A percentile compares a stretch with the other conserved stretches of the same genome.
Conservation (phyloP, 2,113 vertebrate species). For the Montifringilla adamsi region DNA sequence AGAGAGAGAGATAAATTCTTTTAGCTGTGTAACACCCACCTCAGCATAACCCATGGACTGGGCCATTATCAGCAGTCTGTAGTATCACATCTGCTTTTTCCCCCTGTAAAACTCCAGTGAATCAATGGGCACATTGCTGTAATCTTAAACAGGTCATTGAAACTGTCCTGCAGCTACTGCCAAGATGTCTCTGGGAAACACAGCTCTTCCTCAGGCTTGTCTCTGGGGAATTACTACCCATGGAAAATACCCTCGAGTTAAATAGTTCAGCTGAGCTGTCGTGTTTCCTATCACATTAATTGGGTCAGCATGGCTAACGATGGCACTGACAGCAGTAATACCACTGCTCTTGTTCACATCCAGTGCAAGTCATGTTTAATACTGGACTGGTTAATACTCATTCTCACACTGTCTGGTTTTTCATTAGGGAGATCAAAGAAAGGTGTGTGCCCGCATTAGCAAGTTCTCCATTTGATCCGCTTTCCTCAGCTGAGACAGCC, state of each 20-base stretch:
- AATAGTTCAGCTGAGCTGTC: background rate
- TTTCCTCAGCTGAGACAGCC: background rate
- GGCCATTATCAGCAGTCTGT: background rate
- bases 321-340: background rate
- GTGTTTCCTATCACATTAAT: background rate
- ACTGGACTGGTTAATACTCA: background rate
- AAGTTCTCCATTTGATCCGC: background rate
- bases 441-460: background rate
- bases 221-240: background rate
- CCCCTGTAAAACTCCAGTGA: background rate
- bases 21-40: background rate
- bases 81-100: background rate
- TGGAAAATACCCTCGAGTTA: background rate
- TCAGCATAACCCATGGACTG: background rate
- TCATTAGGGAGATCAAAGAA: conserved; percentile 27
- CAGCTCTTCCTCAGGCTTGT: background rate
- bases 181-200: background rate
- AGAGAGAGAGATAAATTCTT: background rate
- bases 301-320: background rate
- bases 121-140: background rate
- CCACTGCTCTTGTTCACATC: background rate
- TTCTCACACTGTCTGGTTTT: background rate
- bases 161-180: background rate
- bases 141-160: background rate
- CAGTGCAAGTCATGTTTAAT: background rate